Base-by-base conservation (phyloP, 1,140 invertebrate species). In the Caligus rogercresseyi region DNA sequence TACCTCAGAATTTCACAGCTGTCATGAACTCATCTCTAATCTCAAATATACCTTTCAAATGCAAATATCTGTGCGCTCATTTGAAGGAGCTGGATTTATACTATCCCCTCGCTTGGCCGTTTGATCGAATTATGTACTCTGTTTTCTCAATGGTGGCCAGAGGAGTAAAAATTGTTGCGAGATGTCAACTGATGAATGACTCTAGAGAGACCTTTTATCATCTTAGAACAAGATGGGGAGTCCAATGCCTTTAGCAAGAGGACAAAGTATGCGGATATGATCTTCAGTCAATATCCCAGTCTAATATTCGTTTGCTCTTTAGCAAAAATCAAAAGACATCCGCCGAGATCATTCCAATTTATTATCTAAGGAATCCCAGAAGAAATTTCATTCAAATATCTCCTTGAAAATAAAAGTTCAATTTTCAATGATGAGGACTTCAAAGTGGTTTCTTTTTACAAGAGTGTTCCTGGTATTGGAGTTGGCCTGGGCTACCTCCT, bases 221-320 rank as follows among this genome's bases (percentile, higher is more conserved):
- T 60, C 14, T 15, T 60, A 4, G 57, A 60, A 18, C 18, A 18
- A n/a, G 57, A 60, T 14, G 26, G 24, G 16, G 18, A 60, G 14
- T 14, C 2, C 24, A 18, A 26, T n/a, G 24, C 26, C 2, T 18
- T 20, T 20, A 60, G 16, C 15, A 24, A 60, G 4, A 21, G 57
- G 1, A 26, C 57, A 21, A 60, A 60, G 24, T 60, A 60, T 25
- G 24, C 18, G 24, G 57, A 60, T 18, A 25, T 60, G 3, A 25
- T 60, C 3, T n/a, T 60, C 11, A n/a, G 23, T 43, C 57, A 60
- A 18, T 60, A 25, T 18, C 24, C 57, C 57, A 60, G 43, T 60
- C 57, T 26, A 60, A 60, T 16, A 60, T 60, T 15, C 15, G 24
- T 13, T n/a, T 26, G 2, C 26, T 26, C n/a, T 60, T 25, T 19